Evolutionary conservation across 2,888 invertebrate genomes (phyloP).

Genomic region (Onthophagus sagittarius): DNA sequence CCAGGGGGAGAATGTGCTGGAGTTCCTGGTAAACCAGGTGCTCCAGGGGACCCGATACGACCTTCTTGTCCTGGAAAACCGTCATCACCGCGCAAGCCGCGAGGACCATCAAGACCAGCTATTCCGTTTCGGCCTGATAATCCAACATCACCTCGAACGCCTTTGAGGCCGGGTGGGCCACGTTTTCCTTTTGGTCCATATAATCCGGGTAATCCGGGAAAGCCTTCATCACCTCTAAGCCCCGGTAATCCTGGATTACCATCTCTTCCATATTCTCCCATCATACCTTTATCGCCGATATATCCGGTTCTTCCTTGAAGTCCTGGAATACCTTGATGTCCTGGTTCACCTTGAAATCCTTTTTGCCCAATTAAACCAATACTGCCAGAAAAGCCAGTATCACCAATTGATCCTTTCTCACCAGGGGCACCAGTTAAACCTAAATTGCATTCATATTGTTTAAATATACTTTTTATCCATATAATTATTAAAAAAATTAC

Average conservation of each 20-base stretch:
- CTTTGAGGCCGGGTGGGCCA: slow-evolving; percentile 49
- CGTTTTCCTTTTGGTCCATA: slow-evolving; percentile 57
- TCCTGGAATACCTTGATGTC: slow-evolving; percentile 44
- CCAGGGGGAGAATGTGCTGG: slow-evolving; percentile 70
- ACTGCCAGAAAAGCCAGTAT: slow-evolving; percentile 58
- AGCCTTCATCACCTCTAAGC: slow-evolving; percentile 41
- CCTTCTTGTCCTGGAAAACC: slow-evolving; percentile 48
- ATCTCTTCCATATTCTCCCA: slow-evolving; percentile 45
- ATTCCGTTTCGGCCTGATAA: slow-evolving; percentile 51
- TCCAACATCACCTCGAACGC: slow-evolving; percentile 54
- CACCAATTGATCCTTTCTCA: slow-evolving; percentile 53
- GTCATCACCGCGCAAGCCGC: slow-evolving; percentile 52
- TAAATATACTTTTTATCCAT: not conserved
- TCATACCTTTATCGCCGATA: slow-evolving; percentile 45
- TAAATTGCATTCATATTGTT: not conserved
- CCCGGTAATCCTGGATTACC: slow-evolving; percentile 49
- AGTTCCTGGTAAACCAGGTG: slow-evolving; percentile 57
- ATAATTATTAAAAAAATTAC: not conserved
- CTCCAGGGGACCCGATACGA: slow-evolving; percentile 41
- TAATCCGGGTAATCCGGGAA: slow-evolving; percentile 40
- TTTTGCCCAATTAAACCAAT: slow-evolving; percentile 54
- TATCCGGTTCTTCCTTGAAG: slow-evolving; percentile 43
- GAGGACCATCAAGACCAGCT: slow-evolving; percentile 46
- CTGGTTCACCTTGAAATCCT: slow-evolving; percentile 46
- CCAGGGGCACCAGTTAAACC: slow-evolving; percentile 65